These are phyloP conservation scores for Dyspetes luteomarginatus DNA, from an alignment of 2,888 invertebrate genomes.

Conservation along the genomic window DNA sequence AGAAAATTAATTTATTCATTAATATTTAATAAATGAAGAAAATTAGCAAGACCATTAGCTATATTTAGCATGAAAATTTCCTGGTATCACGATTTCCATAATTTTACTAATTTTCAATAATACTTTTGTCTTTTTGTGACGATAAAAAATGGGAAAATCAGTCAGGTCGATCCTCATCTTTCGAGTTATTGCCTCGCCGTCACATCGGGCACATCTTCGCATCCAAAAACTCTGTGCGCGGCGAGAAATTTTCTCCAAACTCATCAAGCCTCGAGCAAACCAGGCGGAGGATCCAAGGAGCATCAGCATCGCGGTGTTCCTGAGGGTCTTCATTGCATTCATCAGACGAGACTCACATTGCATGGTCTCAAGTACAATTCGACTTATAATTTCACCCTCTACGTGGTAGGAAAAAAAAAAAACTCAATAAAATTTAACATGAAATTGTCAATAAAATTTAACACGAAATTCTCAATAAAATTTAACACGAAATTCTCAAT, in stretches of 20 bases:
- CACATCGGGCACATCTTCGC: conserved; percentile 78
- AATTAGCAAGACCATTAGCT: too few relatives aligned
- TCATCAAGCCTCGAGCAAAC: conserved; percentile 68
- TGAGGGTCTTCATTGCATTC: conserved; percentile 81
- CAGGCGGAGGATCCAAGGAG: conserved; percentile 69
- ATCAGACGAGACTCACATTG: conserved; percentile 80
- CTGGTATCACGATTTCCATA: too few relatives aligned
- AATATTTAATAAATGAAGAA: too few relatives aligned
- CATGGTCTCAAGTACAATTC: conserved; percentile 81
- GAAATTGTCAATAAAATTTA: conserved; percentile 3
- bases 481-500: background rate
- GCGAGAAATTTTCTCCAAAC: conserved; percentile 78
- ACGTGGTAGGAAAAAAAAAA: conserved; percentile 74
- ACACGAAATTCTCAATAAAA: background rate
- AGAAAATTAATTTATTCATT: too few relatives aligned
- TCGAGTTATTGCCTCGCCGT: conserved; percentile 82
- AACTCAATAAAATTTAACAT: conserved; percentile 4
- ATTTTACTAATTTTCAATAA: too few relatives aligned
- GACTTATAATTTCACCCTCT: conserved; percentile 82
- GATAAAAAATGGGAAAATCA: conserved; percentile 55
- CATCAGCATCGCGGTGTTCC: conserved; percentile 75
- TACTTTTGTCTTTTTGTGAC: conserved; percentile 20
- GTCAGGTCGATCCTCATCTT: conserved; percentile 79
- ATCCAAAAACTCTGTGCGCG: conserved; percentile 81
- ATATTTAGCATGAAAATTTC: too few relatives aligned